A percentile compares a stretch with the other conserved stretches of the same genome.
phyloP scores from a whole-genome alignment of 2,797 vertebrate species.

The Amazona ochrocephala region DNA sequence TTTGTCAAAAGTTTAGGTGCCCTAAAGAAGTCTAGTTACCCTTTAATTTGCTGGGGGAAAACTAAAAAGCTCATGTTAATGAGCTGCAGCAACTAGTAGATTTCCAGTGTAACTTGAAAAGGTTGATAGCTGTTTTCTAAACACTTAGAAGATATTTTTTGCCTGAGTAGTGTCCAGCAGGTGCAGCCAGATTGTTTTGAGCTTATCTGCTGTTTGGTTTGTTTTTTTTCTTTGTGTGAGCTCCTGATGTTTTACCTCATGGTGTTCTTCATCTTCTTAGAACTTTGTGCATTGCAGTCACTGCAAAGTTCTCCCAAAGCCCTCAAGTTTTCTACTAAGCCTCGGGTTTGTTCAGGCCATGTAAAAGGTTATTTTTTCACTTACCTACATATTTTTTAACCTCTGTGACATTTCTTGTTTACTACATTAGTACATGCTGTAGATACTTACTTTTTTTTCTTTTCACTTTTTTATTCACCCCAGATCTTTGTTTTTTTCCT shows the following conservation, averaged over 20 bases:
- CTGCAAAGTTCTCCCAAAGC: neutral
- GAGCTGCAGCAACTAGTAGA: neutral
- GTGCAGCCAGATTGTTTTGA: neutral
- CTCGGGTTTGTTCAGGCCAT: neutral
- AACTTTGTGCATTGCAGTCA: neutral
- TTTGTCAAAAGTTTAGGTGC: neutral
- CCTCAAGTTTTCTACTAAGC: neutral
- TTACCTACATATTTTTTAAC: slow-evolving; percentile 35
- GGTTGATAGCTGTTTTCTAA: neutral
- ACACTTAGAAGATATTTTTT: neutral
- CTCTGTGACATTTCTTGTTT: slow-evolving; percentile 56
- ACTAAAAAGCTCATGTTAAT: neutral
- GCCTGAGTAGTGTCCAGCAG: neutral
- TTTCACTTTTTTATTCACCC: neutral
- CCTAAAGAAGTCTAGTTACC: neutral
- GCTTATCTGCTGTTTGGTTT: neutral
- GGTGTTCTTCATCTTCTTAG: neutral
- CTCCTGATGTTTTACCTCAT: neutral
- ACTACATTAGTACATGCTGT: neutral
- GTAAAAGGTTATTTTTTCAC: slow-evolving; percentile 1
- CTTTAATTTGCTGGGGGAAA: neutral
- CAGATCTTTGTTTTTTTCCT: neutral
- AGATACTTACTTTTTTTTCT: no score
- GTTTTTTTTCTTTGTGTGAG: neutral
- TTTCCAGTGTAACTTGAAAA: neutral